Evolutionary conservation across 2,888 invertebrate species (phyloP), one percentile per base, ranked within the genome.

Genomic region (Epinotia demarniana): DNA sequence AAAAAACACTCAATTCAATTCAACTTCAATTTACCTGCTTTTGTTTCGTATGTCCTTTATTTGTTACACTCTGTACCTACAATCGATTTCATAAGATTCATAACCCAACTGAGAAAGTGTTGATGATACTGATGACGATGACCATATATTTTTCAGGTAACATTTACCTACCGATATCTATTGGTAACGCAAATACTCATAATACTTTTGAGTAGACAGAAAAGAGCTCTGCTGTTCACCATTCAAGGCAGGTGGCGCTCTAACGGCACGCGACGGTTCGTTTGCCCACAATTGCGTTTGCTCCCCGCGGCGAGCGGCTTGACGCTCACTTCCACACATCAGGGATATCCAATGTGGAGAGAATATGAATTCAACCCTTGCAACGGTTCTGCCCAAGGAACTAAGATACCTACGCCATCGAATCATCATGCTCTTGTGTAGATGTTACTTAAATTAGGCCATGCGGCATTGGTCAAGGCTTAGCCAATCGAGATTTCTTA

Each of bases 271-370:
- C 84, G 84, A 83, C 86, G 93, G 89, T 93, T 93, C 92, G 90
- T 93, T 93, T 93, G 87, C 83, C 84, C 81, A 89, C 91, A 93
- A 93, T 93, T 91, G 88, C 84, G 87, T 92, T 90, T 89, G 89
- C 82, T 84, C 84, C 84, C 79, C 80, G 84, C 85, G 83, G 85
- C 79, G 80, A 78, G 79, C 79, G 75, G 70, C 75, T 78, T 79
- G 79, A 77, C 82, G 79, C 81, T 80, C 81, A 79, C 78, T 81
- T 82, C 73, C 77, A 79, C 77, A 73, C 64, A 57, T 19, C 64
- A 16, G 23, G 57, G 49, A 53, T 53, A 64, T 57, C 23, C 63
- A 63, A 75, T 77, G 77, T 84, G 83, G 86, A 87, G 53, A 66
- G 70, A 69, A 63, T 68, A 23, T 68, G 39, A 23, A 64, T 46